These are phyloP conservation scores for Maccullochella peelii DNA, from an alignment of 2,113 vertebrate species.

Conservation along the genomic window DNA sequence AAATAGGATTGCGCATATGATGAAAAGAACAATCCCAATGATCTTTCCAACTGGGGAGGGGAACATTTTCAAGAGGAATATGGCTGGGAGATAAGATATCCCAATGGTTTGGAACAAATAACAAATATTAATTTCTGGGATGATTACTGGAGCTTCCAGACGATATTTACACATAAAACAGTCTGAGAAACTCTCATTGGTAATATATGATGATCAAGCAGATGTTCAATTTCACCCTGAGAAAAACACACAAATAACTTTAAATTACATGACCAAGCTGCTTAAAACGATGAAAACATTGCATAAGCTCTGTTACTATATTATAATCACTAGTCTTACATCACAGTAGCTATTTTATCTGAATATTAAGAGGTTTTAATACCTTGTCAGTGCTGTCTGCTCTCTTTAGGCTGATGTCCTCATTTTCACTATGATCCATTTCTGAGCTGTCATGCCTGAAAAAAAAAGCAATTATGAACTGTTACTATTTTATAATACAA, in stretches of 20 bases:
- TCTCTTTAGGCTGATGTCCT: conserved; percentile 91
- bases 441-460: conserved; percentile 92
- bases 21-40: neutral
- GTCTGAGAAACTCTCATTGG: neutral
- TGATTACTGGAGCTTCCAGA: neutral
- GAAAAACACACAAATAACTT: neutral
- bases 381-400: conserved; percentile 80
- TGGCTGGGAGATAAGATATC: neutral
- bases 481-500: neutral
- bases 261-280: neutral
- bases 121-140: neutral
- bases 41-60: neutral
- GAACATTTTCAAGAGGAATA: neutral
- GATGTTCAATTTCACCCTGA: neutral
- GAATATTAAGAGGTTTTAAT: neutral
- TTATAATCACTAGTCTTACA: neutral
- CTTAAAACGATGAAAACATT: neutral
- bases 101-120: neutral
- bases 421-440: conserved; percentile 97
- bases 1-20: neutral
- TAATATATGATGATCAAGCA: neutral
- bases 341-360: neutral
- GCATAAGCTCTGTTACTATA: neutral
- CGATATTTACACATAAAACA: neutral
- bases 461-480: conserved; percentile 5